Evolutionary conservation across 2,113 vertebrate genomes (phyloP), one percentile per base, ranked within the genome.

Genomic region (Ramphastos sulfuratus): DNA sequence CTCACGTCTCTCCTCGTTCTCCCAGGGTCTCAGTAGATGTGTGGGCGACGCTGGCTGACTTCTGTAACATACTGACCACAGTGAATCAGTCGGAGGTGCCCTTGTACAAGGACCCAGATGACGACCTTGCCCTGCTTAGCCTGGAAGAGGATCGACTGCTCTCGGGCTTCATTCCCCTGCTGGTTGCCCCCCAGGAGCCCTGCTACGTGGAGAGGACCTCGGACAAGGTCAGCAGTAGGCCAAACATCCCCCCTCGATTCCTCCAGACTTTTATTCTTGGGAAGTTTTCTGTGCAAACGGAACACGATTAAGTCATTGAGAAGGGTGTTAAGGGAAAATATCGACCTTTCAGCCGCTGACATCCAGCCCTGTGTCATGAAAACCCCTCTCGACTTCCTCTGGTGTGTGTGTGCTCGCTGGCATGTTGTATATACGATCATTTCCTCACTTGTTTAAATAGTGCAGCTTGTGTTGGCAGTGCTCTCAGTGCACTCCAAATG

Each of bases 371-470:
- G 97, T 98, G 98, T 98, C 97, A 97, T 98, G 97, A 98, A 98
- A 97, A 96, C 92, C 98, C 98, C 98, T 98, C 98, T 98, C 86
- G 72, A 98, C 98, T 99, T 98, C 98, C 98, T 98, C 97, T 97
- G 97, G 96, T 96, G 97, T 94, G 97, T 97, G 97, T 95, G 98
- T 97, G 98, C 98, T 98, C 97, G 97, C 98, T 99, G 99, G 99
- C 99, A 99, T 99, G 99, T 98, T 98, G 98, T 99, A 98, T 98
- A 99, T 98, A 99, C 97, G 98, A 98, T 99, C 98, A 99, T 98
- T 99, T 99, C 99, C 99, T 99, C 98, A 98, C 98, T 98, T 99
- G 98, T 99, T 99, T 99, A 99, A 99, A 99, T 98, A 99, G 98
- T 98, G 98, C 99, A 99, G 99, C 98, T 99, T 99, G 99, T 99